phyloP scores from a whole-genome alignment of 2,888 invertebrate species.

The Kuschelorhynchus macadamiae region DNA sequence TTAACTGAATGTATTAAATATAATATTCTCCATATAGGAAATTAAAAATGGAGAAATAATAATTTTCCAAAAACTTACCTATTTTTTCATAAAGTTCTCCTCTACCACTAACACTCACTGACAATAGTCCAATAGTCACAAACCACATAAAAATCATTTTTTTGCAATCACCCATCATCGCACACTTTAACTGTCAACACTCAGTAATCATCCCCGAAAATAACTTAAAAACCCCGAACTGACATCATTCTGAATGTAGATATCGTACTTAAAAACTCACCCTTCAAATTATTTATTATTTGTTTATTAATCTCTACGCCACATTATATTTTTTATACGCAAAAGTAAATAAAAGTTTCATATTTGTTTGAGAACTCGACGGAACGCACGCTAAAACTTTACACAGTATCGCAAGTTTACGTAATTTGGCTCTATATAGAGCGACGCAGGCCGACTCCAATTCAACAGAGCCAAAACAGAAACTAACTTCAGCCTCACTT shows the following conservation, averaged over 20 bases:
- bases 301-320: neutral
- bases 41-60: neutral
- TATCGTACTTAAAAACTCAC: too few species aligned
- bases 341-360: neutral
- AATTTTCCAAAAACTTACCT: conserved; percentile 25
- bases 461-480: conserved; percentile 34
- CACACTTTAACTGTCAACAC: conserved; percentile 4
- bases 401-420: conserved; percentile 8
- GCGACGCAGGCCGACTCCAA: conserved; percentile 11
- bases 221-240: neutral
- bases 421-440: conserved; percentile 14
- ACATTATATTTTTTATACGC: neutral
- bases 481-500: conserved; percentile 43
- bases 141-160: conserved; percentile 39
- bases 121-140: conserved; percentile 24
- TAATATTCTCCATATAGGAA: too few species aligned
- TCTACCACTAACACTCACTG: conserved; percentile 32
- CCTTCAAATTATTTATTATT: neutral
- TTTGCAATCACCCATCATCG: conserved; percentile 23
- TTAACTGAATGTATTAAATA: too few species aligned
- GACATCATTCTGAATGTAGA: too few species aligned
- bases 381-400: conserved; percentile 4
- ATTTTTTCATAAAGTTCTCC: conserved; percentile 44
- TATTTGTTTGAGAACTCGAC: neutral
- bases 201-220: neutral